Evolutionary conservation across 2,113 vertebrate species (phyloP), one percentile per base, ranked within the genome.

Genomic region (Zosterops pallidus): DNA sequence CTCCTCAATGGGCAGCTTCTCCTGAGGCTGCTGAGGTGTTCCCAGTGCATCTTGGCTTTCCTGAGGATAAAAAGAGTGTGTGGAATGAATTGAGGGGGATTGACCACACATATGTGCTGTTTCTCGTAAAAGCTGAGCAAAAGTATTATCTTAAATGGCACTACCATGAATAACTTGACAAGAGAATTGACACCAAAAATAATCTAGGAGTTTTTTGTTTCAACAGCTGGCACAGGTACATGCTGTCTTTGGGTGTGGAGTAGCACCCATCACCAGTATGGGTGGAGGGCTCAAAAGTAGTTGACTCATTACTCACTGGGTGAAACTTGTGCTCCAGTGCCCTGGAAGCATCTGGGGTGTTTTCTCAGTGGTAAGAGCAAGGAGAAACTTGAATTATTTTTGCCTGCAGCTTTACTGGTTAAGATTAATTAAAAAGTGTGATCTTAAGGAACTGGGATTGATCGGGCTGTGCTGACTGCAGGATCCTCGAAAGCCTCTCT

Each of bases 211-310:
- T 1, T 17, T 52, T 50, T 55, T 68, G 21, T 35, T 55, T 50
- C 25, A 47, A 26, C 3, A 3, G 2, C 19, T 21, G 16, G 8
- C 23, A 6, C 0, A 7, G 29, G 6, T 23, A 15, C 0, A 0
- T 52, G 25, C 31, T 46, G 1, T 21, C 62, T 69, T 29, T 57
- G 39, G 35, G 53, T 0, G 0, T 9, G 13, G 47, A 33, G 28
- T 10, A 37, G 28, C 13, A 6, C 19, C 74, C 13, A 5, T 64
- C 26, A 35, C 44, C 9, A 0, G 23, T 14, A 6, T 4, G 29
- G 29, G 14, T 41, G 41, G 41, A 11, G 8, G 25, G 28, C 72
- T 53, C 41, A 8, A 9, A 64, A 11, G 37, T 3, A 12, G 7
- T 19, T 76, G 46, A 5, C 5, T 63, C 24, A 6, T 33, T 68